Evolutionary conservation across 2,888 invertebrate species (phyloP), one percentile per base, ranked within the genome.

Genomic region (Notodonta dromedarius): DNA sequence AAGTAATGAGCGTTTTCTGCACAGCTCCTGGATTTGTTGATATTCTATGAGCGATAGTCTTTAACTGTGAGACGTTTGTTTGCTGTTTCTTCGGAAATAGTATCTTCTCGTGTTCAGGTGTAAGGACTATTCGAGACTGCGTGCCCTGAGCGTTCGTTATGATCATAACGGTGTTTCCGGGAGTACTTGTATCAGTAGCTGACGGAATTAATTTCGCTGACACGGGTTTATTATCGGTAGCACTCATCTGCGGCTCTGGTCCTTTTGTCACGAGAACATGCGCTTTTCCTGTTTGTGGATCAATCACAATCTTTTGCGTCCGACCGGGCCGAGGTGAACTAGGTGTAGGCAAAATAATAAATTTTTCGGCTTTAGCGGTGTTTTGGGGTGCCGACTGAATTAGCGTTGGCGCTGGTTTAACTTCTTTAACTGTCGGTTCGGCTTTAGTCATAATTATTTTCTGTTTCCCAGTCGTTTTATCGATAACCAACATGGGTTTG

Each of bases 91-190:
- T 94, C 24, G 94, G 94, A 58, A 94, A 94, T 59, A 95, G 79
- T 71, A 95, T 90, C 80, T 94, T 94, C 71, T 95, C 95, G 74
- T 95, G 95, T 65, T 95, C 94, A 0, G 95, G 95, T 8, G 95
- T 95, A 55, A 95, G 84, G 3, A 95, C 87, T 73, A 95, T 93
- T 69, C 94, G 89, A 16, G 95, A 95, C 70, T 95, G 95, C 39
- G 94, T 90, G 14, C 95, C 95, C 76, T 95, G 94, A 59, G 95
- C 94, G 74, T 95, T 94, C 0, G 95, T 95, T 57, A 95, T 94
- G 51, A 95, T 94, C 95, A 95, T 95, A 39, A 95, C 94, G 60
- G 95, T 95, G 73, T 94, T 91, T 9, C 90, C 90, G n/a, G 91
- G 80, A 1, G 90, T 80, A 60, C 72, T 83, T 11, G 85, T 71